Evolutionary conservation across 2,888 invertebrate species (phyloP).

Genomic region (Hydropsyche betteni): DNA sequence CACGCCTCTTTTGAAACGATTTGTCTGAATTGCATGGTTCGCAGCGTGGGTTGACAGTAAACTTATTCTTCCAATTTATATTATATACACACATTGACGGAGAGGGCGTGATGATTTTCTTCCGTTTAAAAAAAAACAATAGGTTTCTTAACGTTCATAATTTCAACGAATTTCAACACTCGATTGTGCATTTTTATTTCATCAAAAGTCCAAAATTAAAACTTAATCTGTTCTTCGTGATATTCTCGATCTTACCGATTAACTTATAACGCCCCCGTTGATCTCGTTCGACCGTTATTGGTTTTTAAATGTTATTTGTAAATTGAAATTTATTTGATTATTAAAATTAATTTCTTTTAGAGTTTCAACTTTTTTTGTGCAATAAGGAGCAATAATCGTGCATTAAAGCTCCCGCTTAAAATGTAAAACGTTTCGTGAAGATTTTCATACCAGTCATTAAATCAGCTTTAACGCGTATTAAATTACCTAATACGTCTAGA

Average conservation of each 20-base stretch:
- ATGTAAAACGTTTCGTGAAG: constrained; percentile 17
- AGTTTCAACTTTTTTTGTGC: neutral
- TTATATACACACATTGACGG: constrained; percentile 19
- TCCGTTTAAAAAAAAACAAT: constrained; percentile 31
- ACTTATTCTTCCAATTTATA: constrained; percentile 33
- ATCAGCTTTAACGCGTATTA: constrained; percentile 21
- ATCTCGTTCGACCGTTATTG: neutral
- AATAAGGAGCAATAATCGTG: constrained; percentile 2
- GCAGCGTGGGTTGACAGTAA: constrained; percentile 30
- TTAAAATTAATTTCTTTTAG: neutral
- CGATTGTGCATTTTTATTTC: neutral
- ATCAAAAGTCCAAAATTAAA: constrained; percentile 23
- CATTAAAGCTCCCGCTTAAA: constrained; percentile 12
- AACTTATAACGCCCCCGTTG: constrained; percentile 6
- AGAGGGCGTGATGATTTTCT: constrained; percentile 31
- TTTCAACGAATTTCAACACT: constrained; percentile 22
- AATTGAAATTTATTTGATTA: neutral
- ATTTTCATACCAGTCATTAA: constrained; percentile 9
- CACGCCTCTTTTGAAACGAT: constrained; percentile 32
- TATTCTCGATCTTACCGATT: constrained; percentile 8
- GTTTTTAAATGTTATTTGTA: neutral
- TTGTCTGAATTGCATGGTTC: constrained; percentile 29
- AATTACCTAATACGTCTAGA: constrained; percentile 28
- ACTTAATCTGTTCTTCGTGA: neutral
- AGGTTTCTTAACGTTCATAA: constrained; percentile 22